phyloP scores from a whole-genome alignment of 2,888 invertebrate genomes.

The Ennomos fuscantarius region DNA sequence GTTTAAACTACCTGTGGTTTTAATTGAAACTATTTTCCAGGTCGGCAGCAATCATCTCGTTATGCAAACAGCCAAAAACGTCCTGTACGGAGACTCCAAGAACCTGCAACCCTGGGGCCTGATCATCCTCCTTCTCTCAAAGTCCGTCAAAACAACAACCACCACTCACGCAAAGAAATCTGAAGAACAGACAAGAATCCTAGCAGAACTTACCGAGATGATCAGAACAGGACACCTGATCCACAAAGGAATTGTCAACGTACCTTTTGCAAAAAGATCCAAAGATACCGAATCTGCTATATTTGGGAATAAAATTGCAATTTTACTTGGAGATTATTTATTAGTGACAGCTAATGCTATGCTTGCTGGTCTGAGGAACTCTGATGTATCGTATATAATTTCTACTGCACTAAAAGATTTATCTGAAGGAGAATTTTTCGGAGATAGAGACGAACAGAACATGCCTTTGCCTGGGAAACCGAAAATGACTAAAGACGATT shows the following conservation, averaged over 20 bases:
- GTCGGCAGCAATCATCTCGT: slow-evolving; percentile 95
- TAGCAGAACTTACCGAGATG: slow-evolving; percentile 92
- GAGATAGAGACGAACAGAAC: slow-evolving; percentile 90
- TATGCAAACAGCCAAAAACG: slow-evolving; percentile 92
- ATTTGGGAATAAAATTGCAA: slow-evolving; percentile 95
- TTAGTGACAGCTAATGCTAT: slow-evolving; percentile 92
- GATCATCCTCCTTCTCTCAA: slow-evolving; percentile 92
- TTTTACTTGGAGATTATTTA: slow-evolving; percentile 93
- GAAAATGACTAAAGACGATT: slow-evolving; percentile 61
- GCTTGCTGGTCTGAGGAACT: slow-evolving; percentile 89
- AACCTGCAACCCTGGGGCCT: slow-evolving; percentile 95
- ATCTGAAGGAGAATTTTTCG: slow-evolving; percentile 93
- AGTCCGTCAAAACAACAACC: slow-evolving; percentile 86
- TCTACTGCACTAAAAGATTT: slow-evolving; percentile 92
- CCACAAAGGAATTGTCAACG: slow-evolving; percentile 87
- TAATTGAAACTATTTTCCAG: slow-evolving; percentile 46
- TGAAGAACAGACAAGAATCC: slow-evolving; percentile 76
- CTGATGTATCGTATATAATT: slow-evolving; percentile 92
- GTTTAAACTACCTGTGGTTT: too few species aligned
- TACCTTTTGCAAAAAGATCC: slow-evolving; percentile 80
- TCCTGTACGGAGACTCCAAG: slow-evolving; percentile 93
- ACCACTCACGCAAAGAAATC: slow-evolving; percentile 86
- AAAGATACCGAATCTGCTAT: slow-evolving; percentile 89
- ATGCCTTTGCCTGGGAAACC: slow-evolving; percentile 89
- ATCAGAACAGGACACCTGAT: slow-evolving; percentile 93